phyloP scores from a whole-genome alignment of 2,888 invertebrate genomes.

The Drosophila nr. fundita region DNA sequence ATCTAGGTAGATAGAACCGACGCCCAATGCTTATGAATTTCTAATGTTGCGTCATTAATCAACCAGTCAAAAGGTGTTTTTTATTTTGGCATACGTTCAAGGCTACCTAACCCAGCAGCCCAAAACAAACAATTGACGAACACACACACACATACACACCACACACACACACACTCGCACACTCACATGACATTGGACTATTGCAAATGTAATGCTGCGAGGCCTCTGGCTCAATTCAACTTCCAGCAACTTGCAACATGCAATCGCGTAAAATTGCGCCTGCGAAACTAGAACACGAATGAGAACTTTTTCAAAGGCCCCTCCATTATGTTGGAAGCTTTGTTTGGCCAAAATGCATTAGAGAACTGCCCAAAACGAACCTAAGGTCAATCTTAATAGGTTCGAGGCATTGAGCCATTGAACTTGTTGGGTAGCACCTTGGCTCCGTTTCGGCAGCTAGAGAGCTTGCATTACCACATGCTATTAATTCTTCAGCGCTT shows the following conservation, averaged over 20 bases:
- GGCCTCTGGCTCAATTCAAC: slow-evolving; percentile 46
- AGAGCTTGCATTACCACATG: slow-evolving; percentile 60
- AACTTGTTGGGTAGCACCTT: slow-evolving; percentile 79
- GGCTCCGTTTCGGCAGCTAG: slow-evolving; percentile 58
- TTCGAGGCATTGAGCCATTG: slow-evolving; percentile 78
- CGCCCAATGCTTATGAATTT: slow-evolving; percentile 73
- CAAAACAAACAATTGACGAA: slow-evolving; percentile 61
- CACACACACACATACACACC: slow-evolving; percentile 29
- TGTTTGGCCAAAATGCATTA: slow-evolving; percentile 51
- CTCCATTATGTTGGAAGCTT: slow-evolving; percentile 53
- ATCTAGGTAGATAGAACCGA: slow-evolving; percentile 25
- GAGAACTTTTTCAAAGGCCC: slow-evolving; percentile 74
- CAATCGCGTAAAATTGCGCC: slow-evolving; percentile 55
- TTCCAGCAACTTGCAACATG: slow-evolving; percentile 47
- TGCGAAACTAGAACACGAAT: slow-evolving; percentile 82
- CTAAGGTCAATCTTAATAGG: slow-evolving; percentile 82
- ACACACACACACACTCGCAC: not conserved
- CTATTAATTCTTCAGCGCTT: slow-evolving; percentile 69
- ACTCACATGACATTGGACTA: slow-evolving; percentile 65
- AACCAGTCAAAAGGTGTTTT: slow-evolving; percentile 64
- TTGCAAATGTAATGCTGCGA: slow-evolving; percentile 45
- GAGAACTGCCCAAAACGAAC: slow-evolving; percentile 40
- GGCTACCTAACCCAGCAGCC: slow-evolving; percentile 61
- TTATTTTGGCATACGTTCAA: slow-evolving; percentile 78
- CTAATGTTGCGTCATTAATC: slow-evolving; percentile 80